Base-by-base conservation (phyloP, 2,113 vertebrate species). In the Oreocharis arfaki region DNA sequence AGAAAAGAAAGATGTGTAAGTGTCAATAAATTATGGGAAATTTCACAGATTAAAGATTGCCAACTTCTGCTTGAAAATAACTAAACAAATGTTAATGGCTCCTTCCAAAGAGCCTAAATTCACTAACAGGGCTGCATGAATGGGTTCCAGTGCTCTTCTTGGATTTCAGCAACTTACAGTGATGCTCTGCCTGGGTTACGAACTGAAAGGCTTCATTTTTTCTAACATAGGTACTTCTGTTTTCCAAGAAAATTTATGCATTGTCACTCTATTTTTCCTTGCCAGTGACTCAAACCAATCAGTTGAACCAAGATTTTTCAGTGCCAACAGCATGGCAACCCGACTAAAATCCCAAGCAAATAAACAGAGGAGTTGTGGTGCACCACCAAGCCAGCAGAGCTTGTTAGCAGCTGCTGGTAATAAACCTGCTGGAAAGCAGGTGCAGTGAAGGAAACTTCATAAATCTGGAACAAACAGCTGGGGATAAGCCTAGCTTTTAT, bases 21-120 rank as follows among this genome's bases (percentile, higher is more conserved):
- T 97, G 97, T 97, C 97, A 97, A 97, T 97, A 97, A 97, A 97
- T 97, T 96, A 96, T 77, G 91, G 94, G 78, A 96, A 97, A 97
- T 88, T 96, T 95, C 85, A 49, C 94, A 96, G 87, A 96, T 96
- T 97, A 95, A 95, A 96, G 91, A 97, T 96, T 97, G 96, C 95
- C 96, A 97, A 82, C 91, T 97, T 97, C 89, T 96, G 77, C 91
- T 95, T 56, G 94, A 95, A 97, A 97, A 95, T 94, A 97, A 95
- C 95, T 91, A 97, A 97, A 97, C 96, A 97, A 97, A 96, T 69
- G 85, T 73, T 97, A 97, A 97, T 79, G 85, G 89, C 44, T 89
- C 84, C 86, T 94, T 90, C 61, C 84, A 93, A 91, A 63, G 60
- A 95, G 74, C 44, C 86, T 56, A 33, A 60, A 93, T 86, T 87